Evolutionary conservation across 2,797 vertebrate genomes (phyloP).

Genomic region (Ctenopoma kingsleyae): DNA sequence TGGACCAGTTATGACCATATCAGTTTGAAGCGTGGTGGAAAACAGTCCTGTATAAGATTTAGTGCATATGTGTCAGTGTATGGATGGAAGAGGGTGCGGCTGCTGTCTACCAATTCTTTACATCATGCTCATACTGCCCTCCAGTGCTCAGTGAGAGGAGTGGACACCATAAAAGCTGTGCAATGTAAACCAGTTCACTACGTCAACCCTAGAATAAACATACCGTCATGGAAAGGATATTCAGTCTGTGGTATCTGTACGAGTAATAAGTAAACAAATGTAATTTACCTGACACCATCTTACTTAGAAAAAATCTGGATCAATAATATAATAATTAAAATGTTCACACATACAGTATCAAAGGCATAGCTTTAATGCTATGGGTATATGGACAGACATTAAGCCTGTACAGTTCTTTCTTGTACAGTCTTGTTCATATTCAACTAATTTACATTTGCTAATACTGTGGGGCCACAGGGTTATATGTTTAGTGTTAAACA

Average conservation of each 20-base stretch:
- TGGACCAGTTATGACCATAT: neutral
- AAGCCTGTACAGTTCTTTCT: no score
- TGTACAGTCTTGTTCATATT: no score
- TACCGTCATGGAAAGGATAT: neutral
- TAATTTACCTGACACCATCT: neutral
- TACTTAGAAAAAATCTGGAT: no score
- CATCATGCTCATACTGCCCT: constrained; percentile 73
- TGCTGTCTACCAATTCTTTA: constrained; percentile 4
- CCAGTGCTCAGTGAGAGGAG: constrained; percentile 57
- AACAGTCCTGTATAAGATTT: no score
- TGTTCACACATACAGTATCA: no score
- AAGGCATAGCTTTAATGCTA: no score
- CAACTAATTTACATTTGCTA: no score
- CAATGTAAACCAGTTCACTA: neutral
- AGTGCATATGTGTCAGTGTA: neutral
- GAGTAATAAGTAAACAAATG: neutral
- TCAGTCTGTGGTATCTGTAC: neutral
- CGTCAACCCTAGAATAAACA: neutral
- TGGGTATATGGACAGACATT: no score
- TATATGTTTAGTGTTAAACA: neutral
- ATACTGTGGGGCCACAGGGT: no score
- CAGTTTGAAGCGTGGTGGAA: neutral
- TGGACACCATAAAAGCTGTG: neutral
- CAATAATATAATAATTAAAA: no score
- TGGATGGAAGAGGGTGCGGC: neutral